Base-by-base conservation (phyloP, 2,888 invertebrate genomes). In the Limnephilus lunatus region DNA sequence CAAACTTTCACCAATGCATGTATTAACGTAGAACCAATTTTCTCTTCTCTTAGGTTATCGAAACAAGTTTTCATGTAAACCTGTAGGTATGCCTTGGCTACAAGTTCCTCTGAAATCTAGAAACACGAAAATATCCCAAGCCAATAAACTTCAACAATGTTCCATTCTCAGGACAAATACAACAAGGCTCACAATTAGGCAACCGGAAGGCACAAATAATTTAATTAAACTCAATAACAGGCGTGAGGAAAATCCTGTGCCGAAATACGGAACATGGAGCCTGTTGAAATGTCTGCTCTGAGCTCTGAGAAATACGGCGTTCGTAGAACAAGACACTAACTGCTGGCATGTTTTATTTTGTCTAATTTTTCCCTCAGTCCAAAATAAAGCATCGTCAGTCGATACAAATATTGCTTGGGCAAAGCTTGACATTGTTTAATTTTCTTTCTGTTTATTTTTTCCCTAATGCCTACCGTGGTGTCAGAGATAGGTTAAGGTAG, bases 141-240 rank as follows among this genome's bases (percentile, higher is more conserved):
- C 68, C 68, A 68, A 68, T 68, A 68, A 68, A 25, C 68, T 68
- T 25, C 68, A 68, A 68, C 68, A 68, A 68, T 68, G 68, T 68
- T 83, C 32, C 83, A 11, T 83, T 32, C 83, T 2, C n/a, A 35
- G 35, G 35, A 83, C 83, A 25, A 83, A 83, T n/a, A 35, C 83
- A 32, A 83, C 83, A 15, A 19, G 35, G 35, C 35, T 32, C 35
- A 32, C 83, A 83, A 83, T 83, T 83, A 83, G 35, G 83, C 83
- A 35, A 83, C 32, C 83, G 83, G 32, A 83, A 35, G 83, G 25
- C 25, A 35, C 31, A 83, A 83, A 83, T 83, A 83, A 83, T 83
- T 35, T 32, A 83, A 83, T 83, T 83, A n/a, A 35, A 35, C 35
- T 25, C 7, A 83, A 83, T 83, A 83, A 83, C 25, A 35, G 35